Base-by-base conservation (phyloP, 1,140 invertebrate genomes). In the Trigoniulus corallinus region DNA sequence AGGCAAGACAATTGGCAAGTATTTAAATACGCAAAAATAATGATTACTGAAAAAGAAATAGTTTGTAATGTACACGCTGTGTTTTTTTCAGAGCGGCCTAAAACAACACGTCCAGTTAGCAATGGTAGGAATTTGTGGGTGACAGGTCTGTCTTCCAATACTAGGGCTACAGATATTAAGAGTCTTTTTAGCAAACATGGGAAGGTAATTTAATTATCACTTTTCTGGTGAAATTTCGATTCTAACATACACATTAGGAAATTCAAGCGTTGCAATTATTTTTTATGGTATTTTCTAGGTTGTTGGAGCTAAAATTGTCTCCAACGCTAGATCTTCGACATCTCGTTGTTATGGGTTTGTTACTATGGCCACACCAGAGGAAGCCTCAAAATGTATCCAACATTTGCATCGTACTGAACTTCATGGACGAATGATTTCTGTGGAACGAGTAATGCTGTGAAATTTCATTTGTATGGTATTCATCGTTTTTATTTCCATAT, bases 321-420 rank as follows among this genome's bases (percentile, higher is more conserved):
- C 88, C 1, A 94, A 92, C 69, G 86, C 89, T 1, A 75, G 81
- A 48, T 87, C 83, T 24, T 88, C 89, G 1, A 88, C 88, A 21
- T 82, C 87, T 20, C 77, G 85, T 47, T 94, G 88, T 65, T 95
- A 92, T 65, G 92, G 91, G 26, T 93, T 92, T 66, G 86, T 96
- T 2, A 93, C 88, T 0, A 93, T 95, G 87, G 80, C 80, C 1
- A 82, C 81, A 21, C 76, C 79, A 34, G 83, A 85, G 53, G 89
- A 94, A 68, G 88, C 88, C 3, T 77, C 81, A 20, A 83, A 84
- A 57, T 92, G 88, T 65, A 92, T 94, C 58, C 79, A 84, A 59
- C 77, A 88, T 67, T 69, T 94, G 12, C 84, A 94, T 65, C 76
- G 81, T 50, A 92, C 88, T 34, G 85, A 95, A 67, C 69, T 94